A percentile compares a stretch with the other conserved stretches of the same genome.
These are phyloP conservation scores for Nemotelus pantherinus DNA, from an alignment of 2,888 invertebrate species.

Conservation along the genomic window DNA sequence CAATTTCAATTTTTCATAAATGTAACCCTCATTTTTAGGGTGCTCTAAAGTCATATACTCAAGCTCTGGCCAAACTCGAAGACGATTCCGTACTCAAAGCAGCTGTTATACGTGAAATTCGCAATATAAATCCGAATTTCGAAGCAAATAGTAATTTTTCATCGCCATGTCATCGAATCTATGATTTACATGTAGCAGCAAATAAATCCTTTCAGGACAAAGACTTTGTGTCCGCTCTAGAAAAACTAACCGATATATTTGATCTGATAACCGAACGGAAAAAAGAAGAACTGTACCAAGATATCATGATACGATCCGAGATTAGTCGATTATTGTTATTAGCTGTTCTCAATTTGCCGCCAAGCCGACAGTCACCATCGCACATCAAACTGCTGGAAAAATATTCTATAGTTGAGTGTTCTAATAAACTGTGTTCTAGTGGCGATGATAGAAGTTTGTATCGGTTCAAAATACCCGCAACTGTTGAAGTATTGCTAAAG, in stretches of 20 bases:
- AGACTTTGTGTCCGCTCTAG: constrained; percentile 70
- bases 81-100: constrained; percentile 62
- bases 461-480: constrained; percentile 17
- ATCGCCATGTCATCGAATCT: constrained; percentile 63
- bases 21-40: constrained; percentile 66
- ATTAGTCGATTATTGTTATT: constrained; percentile 79
- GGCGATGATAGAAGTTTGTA: constrained; percentile 46
- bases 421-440: constrained; percentile 46
- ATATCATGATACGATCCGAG: constrained; percentile 69
- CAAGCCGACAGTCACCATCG: constrained; percentile 65
- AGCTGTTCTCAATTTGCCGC: constrained; percentile 78
- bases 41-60: constrained; percentile 80
- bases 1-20: constrained; percentile 7
- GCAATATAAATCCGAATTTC: constrained; percentile 57
- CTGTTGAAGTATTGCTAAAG: constrained; percentile 23
- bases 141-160: constrained; percentile 62
- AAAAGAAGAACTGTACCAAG: constrained; percentile 58
- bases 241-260: constrained; percentile 70
- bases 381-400: constrained; percentile 63
- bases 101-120: constrained; percentile 62
- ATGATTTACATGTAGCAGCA: constrained; percentile 60
- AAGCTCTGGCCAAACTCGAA: constrained; percentile 68
- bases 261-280: constrained; percentile 64
- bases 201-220: constrained; percentile 60
- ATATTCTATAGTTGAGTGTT: constrained; percentile 54